Percentiles rank a stretch among this genome's conserved stretches.
These are phyloP conservation scores for Meloidogyne floridensis DNA, from an alignment of 1,140 invertebrate genomes.

Conservation along the genomic window DNA sequence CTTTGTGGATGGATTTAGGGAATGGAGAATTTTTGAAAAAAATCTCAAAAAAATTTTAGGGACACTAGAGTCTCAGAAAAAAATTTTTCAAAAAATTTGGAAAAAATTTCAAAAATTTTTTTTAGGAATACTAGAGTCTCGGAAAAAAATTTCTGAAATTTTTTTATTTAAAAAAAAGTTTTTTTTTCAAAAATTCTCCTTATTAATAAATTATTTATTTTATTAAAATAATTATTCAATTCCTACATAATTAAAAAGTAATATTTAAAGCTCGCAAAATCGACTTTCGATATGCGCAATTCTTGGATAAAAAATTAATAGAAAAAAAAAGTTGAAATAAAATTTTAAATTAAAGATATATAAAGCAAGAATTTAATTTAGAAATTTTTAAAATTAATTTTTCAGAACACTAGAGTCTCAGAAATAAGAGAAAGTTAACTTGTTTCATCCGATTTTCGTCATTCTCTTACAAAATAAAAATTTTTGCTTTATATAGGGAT, in stretches of 20 bases:
- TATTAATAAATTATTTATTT: neutral
- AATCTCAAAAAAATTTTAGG: neutral
- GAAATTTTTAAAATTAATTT: no score
- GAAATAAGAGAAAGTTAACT: neutral
- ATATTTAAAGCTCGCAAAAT: constrained; percentile 1
- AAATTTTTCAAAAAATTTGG: no score
- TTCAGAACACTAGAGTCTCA: no score
- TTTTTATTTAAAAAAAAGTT: neutral
- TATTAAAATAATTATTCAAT: neutral
- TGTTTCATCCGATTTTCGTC: neutral
- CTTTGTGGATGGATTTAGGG: neutral
- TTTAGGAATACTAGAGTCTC: neutral
- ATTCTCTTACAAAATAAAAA: neutral
- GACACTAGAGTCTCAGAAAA: neutral
- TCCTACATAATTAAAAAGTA: neutral
- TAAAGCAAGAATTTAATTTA: no score
- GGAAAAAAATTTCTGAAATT: neutral
- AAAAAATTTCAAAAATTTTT: no score
- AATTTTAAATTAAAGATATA: neutral
- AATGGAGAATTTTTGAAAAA: neutral
- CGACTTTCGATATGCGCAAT: neutral
- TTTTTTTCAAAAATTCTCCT: neutral
- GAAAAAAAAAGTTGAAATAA: neutral
- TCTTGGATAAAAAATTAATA: neutral
- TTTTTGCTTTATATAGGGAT: neutral